Conservation (phyloP, 2,888 invertebrate genomes). For the Luperina nickerlii region DNA sequence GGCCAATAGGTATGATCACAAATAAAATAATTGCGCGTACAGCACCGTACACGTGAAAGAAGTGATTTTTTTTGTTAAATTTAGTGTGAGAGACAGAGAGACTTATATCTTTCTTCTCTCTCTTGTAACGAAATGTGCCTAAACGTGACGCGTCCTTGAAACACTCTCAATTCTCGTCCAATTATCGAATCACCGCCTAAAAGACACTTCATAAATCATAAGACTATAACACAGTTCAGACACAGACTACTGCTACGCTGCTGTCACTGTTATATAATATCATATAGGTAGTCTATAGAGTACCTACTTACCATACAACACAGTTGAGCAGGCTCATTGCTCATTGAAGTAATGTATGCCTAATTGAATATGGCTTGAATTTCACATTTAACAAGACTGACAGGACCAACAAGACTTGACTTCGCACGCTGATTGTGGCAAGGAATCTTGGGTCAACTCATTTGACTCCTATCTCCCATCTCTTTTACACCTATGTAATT, state of each 20-base stretch:
- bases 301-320: slow-evolving; percentile 55
- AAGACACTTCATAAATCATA: background rate
- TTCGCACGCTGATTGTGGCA: slow-evolving; percentile 88
- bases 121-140: background rate
- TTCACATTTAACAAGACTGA: slow-evolving; percentile 81
- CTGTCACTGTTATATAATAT: background rate
- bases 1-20: background rate
- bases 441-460: slow-evolving; percentile 87
- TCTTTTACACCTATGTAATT: slow-evolving; percentile 70
- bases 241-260: background rate
- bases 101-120: background rate
- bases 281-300: background rate
- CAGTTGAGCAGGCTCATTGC: slow-evolving; percentile 68
- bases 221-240: background rate
- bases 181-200: background rate
- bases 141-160: background rate
- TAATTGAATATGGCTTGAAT: slow-evolving; percentile 85
- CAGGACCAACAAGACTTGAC: slow-evolving; percentile 82
- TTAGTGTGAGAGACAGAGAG: background rate
- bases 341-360: slow-evolving; percentile 78
- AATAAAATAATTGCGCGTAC: background rate
- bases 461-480: slow-evolving; percentile 78
- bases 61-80: background rate
- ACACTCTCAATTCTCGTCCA: background rate
- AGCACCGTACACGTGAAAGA: background rate